Conservation (phyloP, 2,113 vertebrate genomes). For the Rhabdomys dilectus region DNA sequence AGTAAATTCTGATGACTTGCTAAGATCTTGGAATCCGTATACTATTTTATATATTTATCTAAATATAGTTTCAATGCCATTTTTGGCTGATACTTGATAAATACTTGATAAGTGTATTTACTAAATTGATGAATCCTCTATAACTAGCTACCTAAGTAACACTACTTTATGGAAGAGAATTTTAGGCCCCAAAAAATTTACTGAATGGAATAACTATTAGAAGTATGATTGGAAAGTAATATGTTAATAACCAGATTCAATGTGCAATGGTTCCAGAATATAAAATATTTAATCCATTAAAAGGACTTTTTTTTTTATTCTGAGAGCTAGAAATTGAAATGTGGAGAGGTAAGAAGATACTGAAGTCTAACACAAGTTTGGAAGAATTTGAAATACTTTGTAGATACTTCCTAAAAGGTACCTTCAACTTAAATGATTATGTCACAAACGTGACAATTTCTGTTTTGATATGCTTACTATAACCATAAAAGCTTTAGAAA, state of each 20-base stretch:
- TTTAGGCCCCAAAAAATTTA: neutral
- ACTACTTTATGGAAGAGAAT: neutral
- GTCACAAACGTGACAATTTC: neutral
- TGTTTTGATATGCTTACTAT: neutral
- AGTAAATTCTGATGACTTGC: neutral
- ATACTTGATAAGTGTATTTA: neutral
- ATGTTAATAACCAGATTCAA: neutral
- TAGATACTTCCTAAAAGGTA: neutral
- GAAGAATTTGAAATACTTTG: neutral
- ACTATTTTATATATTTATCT: neutral
- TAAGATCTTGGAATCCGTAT: neutral
- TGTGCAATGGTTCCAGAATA: neutral
- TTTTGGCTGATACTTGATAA: neutral
- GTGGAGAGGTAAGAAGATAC: neutral
- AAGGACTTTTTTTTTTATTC: neutral
- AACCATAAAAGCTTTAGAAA: neutral
- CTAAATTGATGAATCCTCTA: neutral
- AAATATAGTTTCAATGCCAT: neutral
- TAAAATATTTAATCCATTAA: slow-evolving; percentile 25
- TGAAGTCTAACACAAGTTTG: neutral
- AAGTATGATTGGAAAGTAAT: slow-evolving; percentile 10
- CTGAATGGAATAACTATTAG: neutral
- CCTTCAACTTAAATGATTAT: neutral
- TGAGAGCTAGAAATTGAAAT: neutral
- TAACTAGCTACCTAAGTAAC: neutral